Evolutionary conservation across 2,113 vertebrate species (phyloP).

Genomic region (Dicrurus megarhynchus): DNA sequence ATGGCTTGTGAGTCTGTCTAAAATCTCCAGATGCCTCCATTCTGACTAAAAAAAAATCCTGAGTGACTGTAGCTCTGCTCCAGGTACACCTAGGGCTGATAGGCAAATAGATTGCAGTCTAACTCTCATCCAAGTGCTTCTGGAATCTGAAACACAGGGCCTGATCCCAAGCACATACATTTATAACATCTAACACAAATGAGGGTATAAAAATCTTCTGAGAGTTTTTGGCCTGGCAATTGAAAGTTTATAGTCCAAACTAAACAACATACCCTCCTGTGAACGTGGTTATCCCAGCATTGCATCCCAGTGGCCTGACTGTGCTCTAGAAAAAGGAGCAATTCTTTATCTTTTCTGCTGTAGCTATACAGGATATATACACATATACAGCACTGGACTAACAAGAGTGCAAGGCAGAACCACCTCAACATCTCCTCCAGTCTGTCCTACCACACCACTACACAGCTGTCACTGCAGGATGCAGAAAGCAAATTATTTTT

Average conservation of each 20-base stretch:
- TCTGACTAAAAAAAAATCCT: not conserved
- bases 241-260: not conserved
- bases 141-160: not conserved
- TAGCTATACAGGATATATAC: not conserved
- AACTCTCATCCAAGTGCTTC: not conserved
- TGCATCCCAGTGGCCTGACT: not conserved
- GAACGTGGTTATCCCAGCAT: rapidly evolving
- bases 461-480: not conserved
- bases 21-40: not conserved
- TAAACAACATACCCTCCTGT: not conserved
- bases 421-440: not conserved
- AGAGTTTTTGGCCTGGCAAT: not conserved
- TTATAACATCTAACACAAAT: not conserved
- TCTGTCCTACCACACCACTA: not conserved
- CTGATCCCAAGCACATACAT: not conserved
- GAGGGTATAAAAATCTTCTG: not conserved
- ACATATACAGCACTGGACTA: not conserved
- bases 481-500: not conserved
- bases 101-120: not conserved
- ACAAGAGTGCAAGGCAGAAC: not conserved
- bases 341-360: not conserved
- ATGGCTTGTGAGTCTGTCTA: not conserved
- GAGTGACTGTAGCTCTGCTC: not conserved
- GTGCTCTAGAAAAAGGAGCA: not conserved
- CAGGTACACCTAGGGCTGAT: not conserved